Base-by-base conservation (phyloP, 2,113 vertebrate genomes). In the Myrmecophaga tridactyla region DNA sequence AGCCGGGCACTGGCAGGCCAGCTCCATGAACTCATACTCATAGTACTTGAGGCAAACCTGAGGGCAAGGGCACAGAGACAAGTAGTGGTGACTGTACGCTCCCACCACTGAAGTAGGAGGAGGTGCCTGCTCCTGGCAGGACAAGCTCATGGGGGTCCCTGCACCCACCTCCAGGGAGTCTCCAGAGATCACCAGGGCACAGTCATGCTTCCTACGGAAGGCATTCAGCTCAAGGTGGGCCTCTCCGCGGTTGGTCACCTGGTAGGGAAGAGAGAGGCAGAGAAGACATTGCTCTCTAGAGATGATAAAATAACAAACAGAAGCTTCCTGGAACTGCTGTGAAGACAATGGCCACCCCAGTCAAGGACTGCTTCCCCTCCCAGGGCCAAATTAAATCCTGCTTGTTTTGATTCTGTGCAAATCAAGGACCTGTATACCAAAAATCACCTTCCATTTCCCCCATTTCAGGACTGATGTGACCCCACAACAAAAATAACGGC, bases 21-120 rank as follows among this genome's bases (percentile, higher is more conserved):
- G 98, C 98, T 99, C 99, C 99, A 99, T 99, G 97, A 99, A 99
- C 97, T 99, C 99, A 1, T 98, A 99, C 98, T 99, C 99, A 0
- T 99, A 99, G 98, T 99, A 99, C 97, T 99, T 99, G 88, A 99
- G 98, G 97, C 99, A 99, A 6, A 99, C 99, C 99, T 99, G 97
- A 53, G 1, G 81, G 43, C 17, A 18, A 43, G 27, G 4, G 83
- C 6, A 60, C 36, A 46, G 21, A n/a, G 67, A 25, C 3, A 27
- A 31, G 69, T 25, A 3, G 6, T 0, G 4, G 6, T 15, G 0
- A 13, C 14, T 14, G 4, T 63, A 21, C 80, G 63, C 5, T 6
- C 36, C 20, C 10, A 31, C 27, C 25, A 31, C 10, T 0, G 0
- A 17, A 23, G 43, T 31, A 73, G 21, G 73, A 58, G 14, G 62